Evolutionary conservation across 2,113 vertebrate species (phyloP), one percentile per base, ranked within the genome.

Genomic region (Jaculus jaculus): DNA sequence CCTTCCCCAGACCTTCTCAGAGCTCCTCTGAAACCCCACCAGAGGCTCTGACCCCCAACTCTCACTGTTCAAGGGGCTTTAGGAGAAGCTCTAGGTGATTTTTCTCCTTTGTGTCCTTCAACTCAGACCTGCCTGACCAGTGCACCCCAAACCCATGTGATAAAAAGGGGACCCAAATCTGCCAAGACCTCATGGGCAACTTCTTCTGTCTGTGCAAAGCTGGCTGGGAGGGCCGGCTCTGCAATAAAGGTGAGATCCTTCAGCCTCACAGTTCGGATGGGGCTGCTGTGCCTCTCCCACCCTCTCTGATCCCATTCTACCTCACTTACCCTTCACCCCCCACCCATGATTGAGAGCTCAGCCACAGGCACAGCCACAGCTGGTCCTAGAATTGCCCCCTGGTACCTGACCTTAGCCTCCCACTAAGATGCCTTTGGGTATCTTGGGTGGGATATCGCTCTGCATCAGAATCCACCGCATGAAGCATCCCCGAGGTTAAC

Each of bases 41-140:
- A 30, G 65, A 42, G 24, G 26, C 74, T 47, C 66, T n/a, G 28
- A 66, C 23, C 61, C n/a, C 17, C 12, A 23, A 28, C n/a, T 17
- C n/a, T 65, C 54, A 37, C 51, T 89, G 4, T n/a, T 8, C 16
- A n/a, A 6, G 42, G 15, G 12, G 23, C 30, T 47, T 17, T 15
- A 7, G 61, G 61, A 51, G 15, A 58, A 39, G 20, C 34, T 75
- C n/a, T 60, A 39, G 34, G 66, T 69, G 54, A 12, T 16, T 79
- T 87, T n/a, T 3, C 42, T 51, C 15, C 20, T 83, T 39, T 84
- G 42, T 72, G 51, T 80, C 69, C 80, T 81, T 7, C 26, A 5
- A 83, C 89, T 79, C 97, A 99, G 99, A 99, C 97, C 98, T 99
- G 97, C 99, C 99, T 89, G 98, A 99, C 97, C 99, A 99, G 96